Base-by-base conservation (phyloP, 2,888 invertebrate genomes). In the Melanotus villosus region DNA sequence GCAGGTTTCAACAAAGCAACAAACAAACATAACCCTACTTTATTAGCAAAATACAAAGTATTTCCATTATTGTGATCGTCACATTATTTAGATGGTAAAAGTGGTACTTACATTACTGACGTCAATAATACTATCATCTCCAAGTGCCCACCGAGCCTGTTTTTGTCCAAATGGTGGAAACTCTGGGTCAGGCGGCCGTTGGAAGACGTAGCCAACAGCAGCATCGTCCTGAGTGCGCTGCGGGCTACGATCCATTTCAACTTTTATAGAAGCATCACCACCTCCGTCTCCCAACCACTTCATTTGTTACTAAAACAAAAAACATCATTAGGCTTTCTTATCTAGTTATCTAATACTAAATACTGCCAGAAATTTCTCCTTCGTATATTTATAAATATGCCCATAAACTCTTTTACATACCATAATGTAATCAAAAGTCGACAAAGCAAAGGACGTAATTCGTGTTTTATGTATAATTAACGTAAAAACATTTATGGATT, bases 171-270 rank as follows among this genome's bases (percentile, higher is more conserved):
- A 84, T 73, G 91, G 88, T 72, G 91, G 89, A 83, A 95, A 91
- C 83, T 96, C 95, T 63, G 91, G 90, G 82, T 96, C 95, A 75
- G 93, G 92, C 72, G 92, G 92, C 75, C 93, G 86, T 83, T 95
- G 95, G 84, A 95, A 97, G 77, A 96, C 94, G 85, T 97, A 97
- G 80, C 96, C 94, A 77, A 96, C 96, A 84, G 93, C 92, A 73
- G 95, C 95, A 88, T 97, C 97, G 85, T 97, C 96, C 85, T 94
- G 94, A 73, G 92, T 87, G 80, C 92, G 90, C 85, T 88, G 89
- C 84, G 89, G 92, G 84, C 86, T 88, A 85, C 89, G 88, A 81
- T 90, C 89, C 89, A 88, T 91, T 84, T 88, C 89, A 86, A 84
- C 84, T 83, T 85, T 86, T 80, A 85, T 86, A 71, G 86, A 85